Evolutionary conservation across 1,140 invertebrate species (phyloP).

Genomic region (Bursaphelenchus mucronatus): DNA sequence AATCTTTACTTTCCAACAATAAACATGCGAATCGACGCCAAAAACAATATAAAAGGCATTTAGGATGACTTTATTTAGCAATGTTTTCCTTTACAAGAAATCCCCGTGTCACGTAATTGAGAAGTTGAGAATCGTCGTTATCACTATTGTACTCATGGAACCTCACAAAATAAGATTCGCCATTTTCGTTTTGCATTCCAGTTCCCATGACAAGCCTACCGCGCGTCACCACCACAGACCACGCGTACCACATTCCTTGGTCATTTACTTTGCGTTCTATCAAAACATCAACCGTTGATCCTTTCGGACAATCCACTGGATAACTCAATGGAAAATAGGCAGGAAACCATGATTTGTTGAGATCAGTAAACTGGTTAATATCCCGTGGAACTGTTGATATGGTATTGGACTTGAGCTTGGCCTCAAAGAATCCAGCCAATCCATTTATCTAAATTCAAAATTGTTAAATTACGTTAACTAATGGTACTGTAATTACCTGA

Average conservation of each 20-base stretch:
- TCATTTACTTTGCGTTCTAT: constrained; percentile 44
- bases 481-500: constrained; percentile 7
- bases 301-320: constrained; percentile 29
- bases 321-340: constrained; percentile 50
- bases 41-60: background rate
- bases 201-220: constrained; percentile 27
- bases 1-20: background rate
- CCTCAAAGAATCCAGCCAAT: constrained; percentile 54
- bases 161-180: constrained; percentile 47
- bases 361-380: background rate
- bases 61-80: too few species aligned
- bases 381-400: constrained; percentile 16
- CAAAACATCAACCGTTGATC: constrained; percentile 31
- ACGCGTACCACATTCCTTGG: constrained; percentile 56
- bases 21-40: constrained; percentile 4
- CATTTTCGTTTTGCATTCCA: constrained; percentile 47
- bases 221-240: constrained; percentile 20
- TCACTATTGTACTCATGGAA: constrained; percentile 11
- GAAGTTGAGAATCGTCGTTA: too few species aligned
- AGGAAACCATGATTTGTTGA: constrained; percentile 49
- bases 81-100: too few species aligned
- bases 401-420: constrained; percentile 38
- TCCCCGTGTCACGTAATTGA: too few species aligned
- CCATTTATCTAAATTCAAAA: constrained; percentile 50
- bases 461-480: constrained; percentile 1